phyloP scores from a whole-genome alignment of 2,113 vertebrate genomes.

The Maccullochella peelii region DNA sequence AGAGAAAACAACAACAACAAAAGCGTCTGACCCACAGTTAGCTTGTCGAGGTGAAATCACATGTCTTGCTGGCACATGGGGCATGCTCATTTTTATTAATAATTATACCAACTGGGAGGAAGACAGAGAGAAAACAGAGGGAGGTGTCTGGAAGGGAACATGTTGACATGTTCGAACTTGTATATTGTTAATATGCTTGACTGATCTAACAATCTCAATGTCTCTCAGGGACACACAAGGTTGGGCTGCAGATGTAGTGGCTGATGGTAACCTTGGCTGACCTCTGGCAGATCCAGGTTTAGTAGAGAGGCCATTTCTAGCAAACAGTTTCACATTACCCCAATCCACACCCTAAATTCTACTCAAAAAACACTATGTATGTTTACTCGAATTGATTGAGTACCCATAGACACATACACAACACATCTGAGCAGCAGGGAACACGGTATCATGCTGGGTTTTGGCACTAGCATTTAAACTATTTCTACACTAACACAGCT shows the following conservation, averaged over 20 bases:
- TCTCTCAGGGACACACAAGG: conserved; percentile 6
- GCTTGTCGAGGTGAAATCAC: conserved; percentile 42
- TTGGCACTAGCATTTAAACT: neutral
- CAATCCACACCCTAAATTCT: neutral
- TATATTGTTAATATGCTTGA: conserved; percentile 33
- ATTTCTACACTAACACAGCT: neutral
- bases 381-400: neutral
- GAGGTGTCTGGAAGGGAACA: conserved; percentile 18
- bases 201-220: conserved; percentile 24
- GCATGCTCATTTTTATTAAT: conserved; percentile 59
- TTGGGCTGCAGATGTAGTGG: neutral
- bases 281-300: neutral
- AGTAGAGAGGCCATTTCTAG: neutral
- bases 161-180: conserved; percentile 62
- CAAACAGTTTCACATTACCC: neutral
- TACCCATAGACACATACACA: neutral
- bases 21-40: conserved; percentile 51
- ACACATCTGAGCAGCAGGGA: neutral
- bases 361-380: neutral
- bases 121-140: conserved; percentile 1
- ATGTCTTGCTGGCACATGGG: conserved; percentile 33
- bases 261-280: neutral
- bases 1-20: conserved; percentile 21
- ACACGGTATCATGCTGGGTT: neutral
- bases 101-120: conserved; percentile 45